Base-by-base conservation (phyloP, 2,113 vertebrate genomes). In the Neodon shergylaensis region DNA sequence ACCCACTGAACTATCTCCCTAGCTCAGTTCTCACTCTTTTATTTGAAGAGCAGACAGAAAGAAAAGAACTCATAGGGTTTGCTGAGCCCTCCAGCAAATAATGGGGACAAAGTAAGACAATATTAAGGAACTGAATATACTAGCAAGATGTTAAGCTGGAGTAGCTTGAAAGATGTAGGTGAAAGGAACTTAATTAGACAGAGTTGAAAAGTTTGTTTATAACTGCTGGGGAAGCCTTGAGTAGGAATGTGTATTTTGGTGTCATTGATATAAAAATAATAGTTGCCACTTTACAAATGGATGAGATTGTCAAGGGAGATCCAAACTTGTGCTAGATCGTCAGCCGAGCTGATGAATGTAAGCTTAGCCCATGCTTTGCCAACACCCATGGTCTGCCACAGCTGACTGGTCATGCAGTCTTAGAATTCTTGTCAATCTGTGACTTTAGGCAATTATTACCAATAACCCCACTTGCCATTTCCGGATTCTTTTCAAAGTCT, bases 401-500 rank as follows among this genome's bases (percentile, higher is more conserved):
- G 33, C 13, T 89, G 85, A 82, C 33, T 90, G 63, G 92, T 44
- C 42, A 88, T 21, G 58, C 21, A 54, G 36, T 33, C 74, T 90
- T 72, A 39, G 58, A 90, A 88, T 77, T 33, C 90, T 95, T 93
- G 28, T 77, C 63, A 95, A 73, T 17, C 88, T 22, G 52, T 81
- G 81, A 17, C 26, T 94, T 94, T 9, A 36, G 54, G 84, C 4
- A 95, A 91, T 42, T 47, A 61, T 65, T 77, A 66, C 36, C 65
- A 85, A 87, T 65, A 92, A 95, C 52, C 68, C n/a, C 58, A 86
- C 81, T 89, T 95, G 78, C 72, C 76, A 78, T 70, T 97, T 77
- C 36, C 88, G 66, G 14, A 88, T 96, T 95, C 88, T 95, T 96
- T 63, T 88, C 52, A 39, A 92, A 81, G 81, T 88, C 24, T 90